These are phyloP conservation scores for Halictus quadricinctus DNA, from an alignment of 2,888 invertebrate genomes.

Conservation along the genomic window DNA sequence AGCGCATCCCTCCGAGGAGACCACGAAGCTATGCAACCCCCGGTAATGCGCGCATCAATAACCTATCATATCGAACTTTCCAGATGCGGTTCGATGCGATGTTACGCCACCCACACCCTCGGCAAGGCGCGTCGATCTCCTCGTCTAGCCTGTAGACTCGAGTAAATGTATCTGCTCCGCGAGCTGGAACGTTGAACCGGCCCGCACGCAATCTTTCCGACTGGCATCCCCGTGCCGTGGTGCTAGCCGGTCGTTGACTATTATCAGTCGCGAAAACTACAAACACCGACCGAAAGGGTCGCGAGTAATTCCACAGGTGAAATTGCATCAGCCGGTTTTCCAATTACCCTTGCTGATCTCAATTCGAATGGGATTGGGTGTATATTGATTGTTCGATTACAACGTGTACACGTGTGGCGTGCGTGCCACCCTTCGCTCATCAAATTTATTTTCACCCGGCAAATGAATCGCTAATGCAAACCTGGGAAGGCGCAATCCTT, in stretches of 20 bases:
- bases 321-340: constrained; percentile 61
- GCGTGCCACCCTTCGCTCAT: constrained; percentile 25
- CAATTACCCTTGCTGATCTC: constrained; percentile 51
- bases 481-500: not conserved
- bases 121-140: constrained; percentile 42
- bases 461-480: constrained; percentile 40
- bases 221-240: not conserved
- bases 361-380: constrained; percentile 48
- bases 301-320: constrained; percentile 41
- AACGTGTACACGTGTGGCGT: not conserved
- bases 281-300: constrained; percentile 7
- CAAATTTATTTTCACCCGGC: constrained; percentile 48
- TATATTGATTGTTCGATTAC: constrained; percentile 50
- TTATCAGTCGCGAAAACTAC: not conserved
- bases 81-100: constrained; percentile 53
- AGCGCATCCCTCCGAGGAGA: constrained; percentile 63
- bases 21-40: constrained; percentile 67
- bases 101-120: not conserved
- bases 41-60: constrained; percentile 79
- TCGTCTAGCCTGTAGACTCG: constrained; percentile 45
- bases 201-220: constrained; percentile 45
- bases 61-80: constrained; percentile 77
- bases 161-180: constrained; percentile 49
- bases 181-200: constrained; percentile 31
- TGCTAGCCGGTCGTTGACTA: not conserved